Conservation (phyloP, 2,888 invertebrate species). For the Trachelus tabidus region DNA sequence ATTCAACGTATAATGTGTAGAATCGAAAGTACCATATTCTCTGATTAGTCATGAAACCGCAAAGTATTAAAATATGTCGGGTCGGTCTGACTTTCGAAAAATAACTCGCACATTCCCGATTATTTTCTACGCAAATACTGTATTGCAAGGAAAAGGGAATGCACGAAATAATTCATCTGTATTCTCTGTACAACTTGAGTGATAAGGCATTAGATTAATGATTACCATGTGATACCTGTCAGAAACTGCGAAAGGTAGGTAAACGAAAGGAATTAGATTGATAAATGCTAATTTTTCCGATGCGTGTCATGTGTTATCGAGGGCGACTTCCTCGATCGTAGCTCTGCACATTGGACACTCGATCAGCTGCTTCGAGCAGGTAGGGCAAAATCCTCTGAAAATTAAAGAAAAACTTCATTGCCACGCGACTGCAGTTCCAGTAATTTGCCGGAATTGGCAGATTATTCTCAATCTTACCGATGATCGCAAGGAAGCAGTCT, state of each 20-base stretch:
- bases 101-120: neutral
- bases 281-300: slow-evolving; percentile 32
- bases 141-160: slow-evolving; percentile 33
- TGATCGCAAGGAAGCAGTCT: slow-evolving; percentile 85
- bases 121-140: slow-evolving; percentile 38
- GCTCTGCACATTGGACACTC: slow-evolving; percentile 91
- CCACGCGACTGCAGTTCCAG: neutral
- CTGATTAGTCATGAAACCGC: neutral
- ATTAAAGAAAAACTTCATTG: slow-evolving; percentile 27
- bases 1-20: slow-evolving; percentile 36
- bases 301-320: slow-evolving; percentile 66
- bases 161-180: slow-evolving; percentile 17
- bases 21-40: neutral
- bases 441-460: neutral
- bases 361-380: slow-evolving; percentile 81
- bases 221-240: slow-evolving; percentile 38
- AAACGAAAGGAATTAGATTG: slow-evolving; percentile 34
- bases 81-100: neutral
- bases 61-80: neutral
- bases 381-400: slow-evolving; percentile 85
- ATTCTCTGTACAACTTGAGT: slow-evolving; percentile 16
- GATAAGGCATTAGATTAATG: slow-evolving; percentile 28
- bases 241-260: slow-evolving; percentile 32
- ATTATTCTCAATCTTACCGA: slow-evolving; percentile 70
- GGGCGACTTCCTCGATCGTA: slow-evolving; percentile 69